Evolutionary conservation across 2,888 invertebrate genomes (phyloP).

Genomic region (Neoitamus cyanurus): DNA sequence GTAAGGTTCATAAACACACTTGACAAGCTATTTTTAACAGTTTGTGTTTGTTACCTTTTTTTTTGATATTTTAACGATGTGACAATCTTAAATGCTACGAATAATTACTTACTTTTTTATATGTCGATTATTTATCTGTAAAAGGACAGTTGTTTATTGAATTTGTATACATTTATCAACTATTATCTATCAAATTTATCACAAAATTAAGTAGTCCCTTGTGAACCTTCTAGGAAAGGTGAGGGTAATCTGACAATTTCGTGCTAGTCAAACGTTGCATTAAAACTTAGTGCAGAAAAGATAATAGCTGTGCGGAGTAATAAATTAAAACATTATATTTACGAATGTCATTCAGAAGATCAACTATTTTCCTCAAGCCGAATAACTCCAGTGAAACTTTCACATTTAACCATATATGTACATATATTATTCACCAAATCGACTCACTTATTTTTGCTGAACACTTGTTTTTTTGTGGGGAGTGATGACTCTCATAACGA

Average conservation of each 20-base stretch:
- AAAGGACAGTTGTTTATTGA: not conserved
- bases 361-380: too few relatives aligned
- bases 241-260: not conserved
- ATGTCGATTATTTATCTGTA: not conserved
- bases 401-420: too few relatives aligned
- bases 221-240: not conserved
- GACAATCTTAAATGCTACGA: slow-evolving; percentile 27
- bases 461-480: too few relatives aligned
- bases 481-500: too few relatives aligned
- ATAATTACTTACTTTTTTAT: not conserved
- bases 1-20: not conserved
- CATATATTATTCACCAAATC: too few relatives aligned
- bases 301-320: too few relatives aligned
- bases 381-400: too few relatives aligned
- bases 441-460: too few relatives aligned
- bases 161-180: not conserved
- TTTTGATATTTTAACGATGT: not conserved
- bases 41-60: not conserved
- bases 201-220: not conserved
- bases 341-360: too few relatives aligned
- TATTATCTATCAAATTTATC: not conserved
- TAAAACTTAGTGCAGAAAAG: too few relatives aligned
- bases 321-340: too few relatives aligned
- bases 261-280: not conserved
- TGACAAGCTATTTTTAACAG: not conserved